Evolutionary conservation across 2,113 vertebrate genomes (phyloP).

Genomic region (Edolisoma coerulescens): DNA sequence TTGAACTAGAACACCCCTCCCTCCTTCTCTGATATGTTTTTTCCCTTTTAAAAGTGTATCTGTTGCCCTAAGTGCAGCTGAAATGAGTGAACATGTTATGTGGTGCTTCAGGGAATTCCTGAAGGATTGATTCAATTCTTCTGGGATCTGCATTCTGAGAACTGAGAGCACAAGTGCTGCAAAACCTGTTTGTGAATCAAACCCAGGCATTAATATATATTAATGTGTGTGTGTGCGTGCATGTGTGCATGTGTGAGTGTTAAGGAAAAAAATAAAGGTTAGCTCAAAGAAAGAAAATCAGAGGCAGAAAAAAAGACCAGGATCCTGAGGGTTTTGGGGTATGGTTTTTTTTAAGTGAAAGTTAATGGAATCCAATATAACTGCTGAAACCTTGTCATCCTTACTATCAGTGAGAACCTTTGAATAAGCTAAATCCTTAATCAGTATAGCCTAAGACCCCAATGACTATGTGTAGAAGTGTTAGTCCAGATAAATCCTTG

Average conservation of each 20-base stretch:
- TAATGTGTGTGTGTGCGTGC: not conserved
- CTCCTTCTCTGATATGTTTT: not conserved
- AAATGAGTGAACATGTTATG: slow-evolving; percentile 22
- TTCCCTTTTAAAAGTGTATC: slow-evolving; percentile 8
- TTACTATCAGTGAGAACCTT: slow-evolving; percentile 73
- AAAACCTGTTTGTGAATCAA: slow-evolving; percentile 56
- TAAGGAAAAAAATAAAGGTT: not conserved
- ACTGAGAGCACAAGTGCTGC: slow-evolving; percentile 1
- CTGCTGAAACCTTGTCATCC: slow-evolving; percentile 75
- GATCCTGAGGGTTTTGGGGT: not conserved
- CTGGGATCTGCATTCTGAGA: slow-evolving; percentile 50
- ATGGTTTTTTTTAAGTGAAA: slow-evolving; percentile 52
- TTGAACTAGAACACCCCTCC: not conserved
- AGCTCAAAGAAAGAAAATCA: slow-evolving; percentile 2
- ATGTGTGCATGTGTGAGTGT: not conserved
- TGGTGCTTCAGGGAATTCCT: slow-evolving; percentile 33
- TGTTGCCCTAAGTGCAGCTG: slow-evolving; percentile 11
- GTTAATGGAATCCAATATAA: slow-evolving; percentile 76
- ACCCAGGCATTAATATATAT: slow-evolving; percentile 12
- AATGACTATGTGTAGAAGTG: slow-evolving; percentile 79
- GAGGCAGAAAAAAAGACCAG: not conserved
- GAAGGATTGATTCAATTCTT: slow-evolving; percentile 49
- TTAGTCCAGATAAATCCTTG: slow-evolving; percentile 89
- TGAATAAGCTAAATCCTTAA: slow-evolving; percentile 84
- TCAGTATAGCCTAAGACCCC: slow-evolving; percentile 81